Conservation (phyloP, 2,888 invertebrate species). For the Morpho deidamia region DNA sequence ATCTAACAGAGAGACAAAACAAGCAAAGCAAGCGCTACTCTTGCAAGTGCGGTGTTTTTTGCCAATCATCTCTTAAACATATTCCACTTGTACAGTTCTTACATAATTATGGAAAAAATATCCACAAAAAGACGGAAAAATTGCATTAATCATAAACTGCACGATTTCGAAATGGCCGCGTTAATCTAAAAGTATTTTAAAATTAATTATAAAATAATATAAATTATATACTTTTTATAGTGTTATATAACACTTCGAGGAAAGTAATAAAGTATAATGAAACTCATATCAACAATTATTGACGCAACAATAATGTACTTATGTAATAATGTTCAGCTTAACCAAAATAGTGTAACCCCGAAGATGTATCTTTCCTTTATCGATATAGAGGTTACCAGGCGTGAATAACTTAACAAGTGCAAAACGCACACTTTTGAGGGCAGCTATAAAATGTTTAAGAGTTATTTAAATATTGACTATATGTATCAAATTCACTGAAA, state of each 20-base stretch:
- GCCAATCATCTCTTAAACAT: slow-evolving; percentile 13
- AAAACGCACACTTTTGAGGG: too few species aligned
- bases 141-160: neutral
- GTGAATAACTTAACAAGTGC: too few species aligned
- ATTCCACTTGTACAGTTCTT: slow-evolving; percentile 27
- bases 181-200: slow-evolving; percentile 14
- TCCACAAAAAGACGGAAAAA: slow-evolving; percentile 15
- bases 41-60: slow-evolving; percentile 17
- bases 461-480: too few species aligned
- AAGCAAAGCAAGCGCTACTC: slow-evolving; percentile 37
- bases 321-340: too few species aligned
- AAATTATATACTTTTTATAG: slow-evolving; percentile 2
- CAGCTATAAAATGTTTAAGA: too few species aligned
- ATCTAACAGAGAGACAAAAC: slow-evolving; percentile 59
- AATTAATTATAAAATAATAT: neutral
- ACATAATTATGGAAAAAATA: slow-evolving; percentile 20
- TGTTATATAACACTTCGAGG: slow-evolving; percentile 3
- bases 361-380: too few species aligned
- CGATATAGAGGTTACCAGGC: too few species aligned
- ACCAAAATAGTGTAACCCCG: too few species aligned
- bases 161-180: slow-evolving; percentile 9
- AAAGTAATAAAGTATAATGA: neutral
- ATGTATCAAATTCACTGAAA: too few species aligned
- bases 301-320: too few species aligned
- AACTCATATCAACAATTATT: neutral